Percentiles rank a stretch among this genome's conserved stretches.
phyloP scores from a whole-genome alignment of 2,113 vertebrate genomes.

The Nesogale talazaci region DNA sequence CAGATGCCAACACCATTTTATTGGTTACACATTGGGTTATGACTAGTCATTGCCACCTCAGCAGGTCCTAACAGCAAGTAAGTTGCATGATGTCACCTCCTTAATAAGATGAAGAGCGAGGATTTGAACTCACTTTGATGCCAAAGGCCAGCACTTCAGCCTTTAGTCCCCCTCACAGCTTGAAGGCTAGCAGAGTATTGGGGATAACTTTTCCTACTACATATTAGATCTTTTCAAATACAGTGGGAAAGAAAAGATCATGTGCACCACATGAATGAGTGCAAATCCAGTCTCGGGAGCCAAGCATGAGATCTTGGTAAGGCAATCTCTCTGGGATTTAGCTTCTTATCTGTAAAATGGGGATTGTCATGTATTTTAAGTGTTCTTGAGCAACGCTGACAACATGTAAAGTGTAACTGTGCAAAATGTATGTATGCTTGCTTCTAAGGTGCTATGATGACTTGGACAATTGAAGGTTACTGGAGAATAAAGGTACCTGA shows the following conservation, averaged over 20 bases:
- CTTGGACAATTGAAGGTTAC: background rate
- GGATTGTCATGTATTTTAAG: background rate
- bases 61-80: background rate
- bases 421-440: background rate
- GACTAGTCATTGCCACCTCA: background rate
- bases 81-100: background rate
- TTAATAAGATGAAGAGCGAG: background rate
- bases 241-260: background rate
- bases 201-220: background rate
- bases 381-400: background rate
- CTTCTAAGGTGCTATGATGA: background rate
- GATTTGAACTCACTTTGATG: slow-evolving; percentile 18
- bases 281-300: background rate
- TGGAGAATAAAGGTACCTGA: background rate
- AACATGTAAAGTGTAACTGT: background rate
- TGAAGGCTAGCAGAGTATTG: background rate
- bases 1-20: background rate
- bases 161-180: background rate
- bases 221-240: background rate
- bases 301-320: background rate
- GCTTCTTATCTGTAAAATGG: background rate
- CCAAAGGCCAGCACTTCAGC: slow-evolving; percentile 16
- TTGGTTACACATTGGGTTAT: background rate
- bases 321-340: background rate
- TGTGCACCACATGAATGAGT: background rate